Base-by-base conservation (phyloP, 2,888 invertebrate species). In the Bibio marci region DNA sequence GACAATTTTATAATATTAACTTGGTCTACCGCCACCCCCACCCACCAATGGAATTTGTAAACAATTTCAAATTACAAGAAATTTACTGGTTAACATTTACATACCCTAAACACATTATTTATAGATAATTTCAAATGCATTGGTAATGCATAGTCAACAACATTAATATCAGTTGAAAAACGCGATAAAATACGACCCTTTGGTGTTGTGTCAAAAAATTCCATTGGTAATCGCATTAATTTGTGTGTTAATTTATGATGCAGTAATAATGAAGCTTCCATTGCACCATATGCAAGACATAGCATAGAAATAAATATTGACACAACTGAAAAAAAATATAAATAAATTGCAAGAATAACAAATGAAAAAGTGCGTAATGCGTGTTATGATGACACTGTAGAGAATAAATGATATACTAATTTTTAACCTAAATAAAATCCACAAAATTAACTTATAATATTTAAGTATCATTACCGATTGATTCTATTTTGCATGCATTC, bases 201-300 rank as follows among this genome's bases (percentile, higher is more conserved):
- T 10, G 76, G 76, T 44, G 71, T 71, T 28, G 65, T 67, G 55
- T 76, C 73, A 57, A 73, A 76, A 58, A 73, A 69, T 39, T 55
- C 53, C 59, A 70, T 64, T 13, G 73, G 73, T 43, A 65, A 66
- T 44, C 62, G 61, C 44, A 76, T 50, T 46, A 70, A 55, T 48
- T 57, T 57, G 33, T 49, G 40, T 43, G 75, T 58, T 46, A 74
- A 56, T 25, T 47, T 51, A 35, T 52, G 47, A 53, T 73, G 71
- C 46, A 69, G 59, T 44, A 48, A 52, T 43, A 50, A 52, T 13
- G 71, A 64, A 17, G 68, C 69, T 34, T 50, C 50, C 47, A 71
- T 47, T 41, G 59, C 55, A 48, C 65, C 69, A 41, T 71, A 49
- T 43, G 65, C 64, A 25, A 71, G 61, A 37, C 49, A 25, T 38